A percentile compares a stretch with the other conserved stretches of the same genome.
Evolutionary conservation across 2,113 vertebrate genomes (phyloP).

Genomic region (Cariama cristata): DNA sequence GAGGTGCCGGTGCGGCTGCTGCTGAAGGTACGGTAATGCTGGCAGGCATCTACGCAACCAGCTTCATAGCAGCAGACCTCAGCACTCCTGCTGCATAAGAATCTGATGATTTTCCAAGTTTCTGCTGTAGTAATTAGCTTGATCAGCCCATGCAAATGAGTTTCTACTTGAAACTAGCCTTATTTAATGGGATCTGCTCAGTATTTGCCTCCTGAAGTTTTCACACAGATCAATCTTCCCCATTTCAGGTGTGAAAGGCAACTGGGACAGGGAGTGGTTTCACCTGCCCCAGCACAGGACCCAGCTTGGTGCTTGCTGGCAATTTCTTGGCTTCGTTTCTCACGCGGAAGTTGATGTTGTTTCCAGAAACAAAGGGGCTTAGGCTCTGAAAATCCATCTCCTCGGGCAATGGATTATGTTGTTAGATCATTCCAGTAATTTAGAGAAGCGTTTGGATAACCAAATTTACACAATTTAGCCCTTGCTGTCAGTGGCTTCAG

Average conservation of each 20-base stretch:
- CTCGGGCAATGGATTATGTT: neutral
- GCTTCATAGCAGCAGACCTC: neutral
- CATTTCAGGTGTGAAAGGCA: neutral
- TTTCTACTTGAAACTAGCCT: constrained; percentile 46
- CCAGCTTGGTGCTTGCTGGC: neutral
- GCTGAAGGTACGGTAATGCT: neutral
- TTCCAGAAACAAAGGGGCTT: constrained; percentile 12
- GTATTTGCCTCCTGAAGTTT: constrained; percentile 28
- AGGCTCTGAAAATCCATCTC: neutral
- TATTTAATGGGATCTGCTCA: neutral
- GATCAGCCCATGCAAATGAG: constrained; percentile 60
- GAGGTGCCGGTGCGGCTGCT: neutral
- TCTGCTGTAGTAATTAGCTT: constrained; percentile 36
- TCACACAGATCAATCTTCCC: neutral
- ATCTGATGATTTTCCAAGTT: neutral
- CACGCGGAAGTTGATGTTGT: fast-evolving
- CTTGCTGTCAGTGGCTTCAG: neutral
- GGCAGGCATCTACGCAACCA: fast-evolving
- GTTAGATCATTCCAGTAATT: neutral
- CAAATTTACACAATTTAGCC: neutral
- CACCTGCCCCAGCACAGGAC: neutral
- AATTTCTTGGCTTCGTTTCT: neutral
- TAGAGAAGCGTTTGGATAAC: neutral
- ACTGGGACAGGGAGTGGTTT: neutral
- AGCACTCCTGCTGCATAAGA: neutral